Evolutionary conservation across 1,140 invertebrate genomes (phyloP), one percentile per base, ranked within the genome.

Genomic region (Tribolium castaneum): DNA sequence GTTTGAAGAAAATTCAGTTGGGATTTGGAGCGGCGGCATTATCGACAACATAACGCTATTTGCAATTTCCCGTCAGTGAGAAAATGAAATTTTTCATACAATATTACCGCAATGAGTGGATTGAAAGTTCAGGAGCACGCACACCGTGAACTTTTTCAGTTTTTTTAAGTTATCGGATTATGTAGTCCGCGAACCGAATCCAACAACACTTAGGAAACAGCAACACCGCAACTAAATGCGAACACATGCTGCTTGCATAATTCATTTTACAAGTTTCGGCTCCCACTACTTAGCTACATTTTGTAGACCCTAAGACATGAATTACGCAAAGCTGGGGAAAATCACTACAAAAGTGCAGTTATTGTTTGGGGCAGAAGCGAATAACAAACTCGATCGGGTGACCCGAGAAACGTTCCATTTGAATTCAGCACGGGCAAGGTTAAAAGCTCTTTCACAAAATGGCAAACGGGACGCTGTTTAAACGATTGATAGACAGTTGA

Each of bases 161-260:
- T 14, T 52, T 59, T 59, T 59, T 59, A 25, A 25, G 19, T 59
- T 59, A n/a, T 59, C 19, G 54, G 54, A 19, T 59, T 25, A 59
- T 22, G 19, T 25, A 22, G 54, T 59, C 19, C 19, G 54, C 19
- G 54, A 59, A 25, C 54, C 54, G 16, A n/a, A n/a, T 22, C 22
- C 54, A 59, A 59, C 54, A 59, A 59, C 54, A 19, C 54, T 59
- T 59, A 59, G 54, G 13, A 59, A 59, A 25, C 54, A 59, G 54
- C 54, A 66, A 66, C 59, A 66, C 59, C 59, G 59, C 30, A 35
- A 66, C 59, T 66, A 66, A 66, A 66, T 66, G 59, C 59, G 59
- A 66, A 66, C 59, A 66, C 59, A 66, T 66, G 59, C 59, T 66
- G 59, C 59, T 66, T 66, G 59, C 59, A 66, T 66, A 66, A 66